A percentile compares a stretch with the other conserved stretches of the same genome.
Conservation (phyloP, 2,888 invertebrate species). For the Cordilura impudica region DNA sequence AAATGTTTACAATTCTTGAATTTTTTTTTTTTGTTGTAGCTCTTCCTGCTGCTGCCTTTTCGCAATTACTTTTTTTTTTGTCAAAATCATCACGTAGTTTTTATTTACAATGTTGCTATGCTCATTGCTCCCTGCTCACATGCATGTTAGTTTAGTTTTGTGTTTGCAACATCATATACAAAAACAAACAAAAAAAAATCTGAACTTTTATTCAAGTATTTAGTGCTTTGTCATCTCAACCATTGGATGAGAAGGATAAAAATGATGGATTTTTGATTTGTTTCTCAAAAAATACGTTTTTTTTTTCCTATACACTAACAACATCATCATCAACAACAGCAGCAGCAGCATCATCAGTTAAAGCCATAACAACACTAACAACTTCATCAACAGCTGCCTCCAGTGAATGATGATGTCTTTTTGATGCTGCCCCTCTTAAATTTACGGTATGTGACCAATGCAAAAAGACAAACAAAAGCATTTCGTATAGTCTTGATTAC, state of each 20-base stretch:
- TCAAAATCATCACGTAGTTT: constrained; percentile 17
- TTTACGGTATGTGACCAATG: neutral
- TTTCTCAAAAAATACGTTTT: constrained; percentile 28
- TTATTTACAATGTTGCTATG: neutral
- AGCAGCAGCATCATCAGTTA: constrained; percentile 50
- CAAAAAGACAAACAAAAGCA: neutral
- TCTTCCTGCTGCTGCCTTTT: neutral
- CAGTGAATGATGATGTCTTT: constrained; percentile 28
- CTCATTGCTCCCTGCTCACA: neutral
- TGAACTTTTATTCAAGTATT: neutral
- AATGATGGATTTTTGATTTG: constrained; percentile 53
- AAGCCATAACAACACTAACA: constrained; percentile 62
- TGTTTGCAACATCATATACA: no score
- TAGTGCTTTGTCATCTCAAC: constrained; percentile 34
- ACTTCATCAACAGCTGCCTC: constrained; percentile 29
- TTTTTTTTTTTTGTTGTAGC: neutral
- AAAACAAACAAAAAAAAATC: neutral
- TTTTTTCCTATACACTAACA: constrained; percentile 53
- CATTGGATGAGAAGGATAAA: constrained; percentile 15
- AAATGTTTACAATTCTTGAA: constrained; percentile 44
- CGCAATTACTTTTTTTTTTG: neutral
- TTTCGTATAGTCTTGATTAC: neutral
- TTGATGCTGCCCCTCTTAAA: constrained; percentile 17
- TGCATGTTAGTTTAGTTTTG: neutral
- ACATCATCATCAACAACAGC: constrained; percentile 64